These are phyloP conservation scores for Apamea sordens DNA, from an alignment of 2,888 invertebrate species.

Conservation along the genomic window DNA sequence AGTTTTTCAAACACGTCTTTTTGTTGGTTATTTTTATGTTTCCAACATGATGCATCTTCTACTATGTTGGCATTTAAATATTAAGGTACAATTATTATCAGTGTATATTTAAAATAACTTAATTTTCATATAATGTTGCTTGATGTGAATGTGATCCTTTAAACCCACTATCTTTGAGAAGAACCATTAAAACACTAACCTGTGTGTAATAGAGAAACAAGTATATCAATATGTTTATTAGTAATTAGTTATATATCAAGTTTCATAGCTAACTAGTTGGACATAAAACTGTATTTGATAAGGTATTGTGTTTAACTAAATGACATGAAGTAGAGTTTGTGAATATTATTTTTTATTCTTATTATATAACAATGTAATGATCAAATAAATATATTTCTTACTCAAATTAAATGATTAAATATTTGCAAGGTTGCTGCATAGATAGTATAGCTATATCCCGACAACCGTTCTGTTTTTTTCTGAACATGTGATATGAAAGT, in stretches of 20 bases:
- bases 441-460: constrained; percentile 31
- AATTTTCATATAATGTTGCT: neutral
- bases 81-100: neutral
- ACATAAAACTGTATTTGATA: constrained; percentile 36
- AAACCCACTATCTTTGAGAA: constrained; percentile 2
- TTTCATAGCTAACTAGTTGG: constrained; percentile 20
- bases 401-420: constrained; percentile 37
- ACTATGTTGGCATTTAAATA: neutral
- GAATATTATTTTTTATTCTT: constrained; percentile 47
- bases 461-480: constrained; percentile 28
- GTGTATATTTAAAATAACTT: constrained; percentile 17
- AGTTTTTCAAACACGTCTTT: constrained; percentile 4
- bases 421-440: constrained; percentile 38
- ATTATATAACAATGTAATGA: constrained; percentile 59
- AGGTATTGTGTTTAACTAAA: constrained; percentile 21
- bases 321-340: constrained; percentile 34
- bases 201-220: constrained; percentile 20
- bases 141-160: constrained; percentile 3
- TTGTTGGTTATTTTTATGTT: neutral
- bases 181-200: constrained; percentile 23
- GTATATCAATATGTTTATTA: constrained; percentile 37
- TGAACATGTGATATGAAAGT: constrained; percentile 5
- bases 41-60: neutral
- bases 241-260: constrained; percentile 29
- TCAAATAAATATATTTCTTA: constrained; percentile 50